These are phyloP conservation scores for Anarrhichthys ocellatus DNA, from an alignment of 2,113 vertebrate species.

Conservation along the genomic window DNA sequence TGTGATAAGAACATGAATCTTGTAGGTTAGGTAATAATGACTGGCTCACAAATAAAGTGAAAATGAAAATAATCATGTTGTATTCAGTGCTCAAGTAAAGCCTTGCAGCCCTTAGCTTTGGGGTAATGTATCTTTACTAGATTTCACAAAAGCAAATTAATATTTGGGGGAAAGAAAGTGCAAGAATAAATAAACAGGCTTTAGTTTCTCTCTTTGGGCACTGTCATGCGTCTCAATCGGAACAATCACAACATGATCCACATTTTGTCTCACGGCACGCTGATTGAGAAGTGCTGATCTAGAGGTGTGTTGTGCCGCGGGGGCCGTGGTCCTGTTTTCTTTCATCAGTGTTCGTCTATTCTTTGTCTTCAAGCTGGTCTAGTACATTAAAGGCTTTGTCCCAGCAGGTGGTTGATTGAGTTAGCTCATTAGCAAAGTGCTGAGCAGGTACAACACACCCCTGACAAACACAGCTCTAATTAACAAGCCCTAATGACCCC, in stretches of 20 bases:
- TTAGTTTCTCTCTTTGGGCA: background rate
- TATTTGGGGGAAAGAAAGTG: background rate
- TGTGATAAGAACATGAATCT: background rate
- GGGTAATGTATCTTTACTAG: background rate
- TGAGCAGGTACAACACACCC: conserved; percentile 76
- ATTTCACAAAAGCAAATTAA: background rate
- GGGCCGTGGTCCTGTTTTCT: conserved; percentile 27
- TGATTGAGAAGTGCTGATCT: conserved; percentile 24
- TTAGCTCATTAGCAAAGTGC: conserved; percentile 78
- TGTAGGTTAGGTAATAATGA: background rate
- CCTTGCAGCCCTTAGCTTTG: background rate
- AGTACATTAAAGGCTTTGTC: conserved; percentile 64
- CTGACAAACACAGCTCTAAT: conserved; percentile 76
- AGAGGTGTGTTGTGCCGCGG: background rate
- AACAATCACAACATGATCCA: conserved; percentile 8
- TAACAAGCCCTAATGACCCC: conserved; percentile 75
- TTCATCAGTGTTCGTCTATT: conserved; percentile 38
- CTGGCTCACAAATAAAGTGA: background rate
- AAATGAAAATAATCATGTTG: background rate
- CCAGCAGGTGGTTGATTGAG: conserved; percentile 78
- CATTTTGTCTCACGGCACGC: background rate
- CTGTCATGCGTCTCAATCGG: background rate
- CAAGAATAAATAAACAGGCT: background rate
- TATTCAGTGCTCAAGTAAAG: background rate
- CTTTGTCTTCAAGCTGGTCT: conserved; percentile 38